A percentile compares a stretch with the other conserved stretches of the same genome.
phyloP scores from a whole-genome alignment of 64 coral and sea anemone genomes.

The Stichodactyla helianthus region DNA sequence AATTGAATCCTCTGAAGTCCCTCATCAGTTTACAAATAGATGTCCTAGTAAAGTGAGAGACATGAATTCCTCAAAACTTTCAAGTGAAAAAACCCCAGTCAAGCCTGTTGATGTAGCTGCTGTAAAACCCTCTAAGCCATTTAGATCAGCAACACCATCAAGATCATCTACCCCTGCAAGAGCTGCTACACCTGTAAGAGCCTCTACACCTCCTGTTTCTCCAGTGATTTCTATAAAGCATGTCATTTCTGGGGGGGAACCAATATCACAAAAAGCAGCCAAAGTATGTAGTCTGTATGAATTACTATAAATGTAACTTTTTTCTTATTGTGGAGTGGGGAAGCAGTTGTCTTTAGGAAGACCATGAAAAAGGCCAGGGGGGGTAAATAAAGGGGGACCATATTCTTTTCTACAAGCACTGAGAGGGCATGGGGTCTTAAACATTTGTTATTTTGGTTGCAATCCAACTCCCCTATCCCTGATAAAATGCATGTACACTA shows the following conservation, averaged over 20 bases:
- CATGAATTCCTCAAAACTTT: background rate
- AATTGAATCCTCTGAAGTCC: background rate
- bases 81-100: background rate
- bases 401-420: too few relatives aligned
- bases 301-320: too few relatives aligned
- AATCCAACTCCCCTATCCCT: too few relatives aligned
- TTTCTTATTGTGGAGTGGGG: too few relatives aligned
- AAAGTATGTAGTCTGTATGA: conserved; percentile 8
- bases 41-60: background rate
- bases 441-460: too few relatives aligned
- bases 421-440: too few relatives aligned
- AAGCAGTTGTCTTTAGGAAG: too few relatives aligned
- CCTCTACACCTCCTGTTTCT: conserved; percentile 13
- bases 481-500: too few relatives aligned
- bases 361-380: too few relatives aligned
- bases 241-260: conserved; percentile 35
- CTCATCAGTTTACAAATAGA: background rate
- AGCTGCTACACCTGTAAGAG: background rate
- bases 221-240: conserved; percentile 19
- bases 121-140: background rate
- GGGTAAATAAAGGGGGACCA: too few relatives aligned
- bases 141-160: background rate
- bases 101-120: background rate
- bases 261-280: conserved; percentile 36
- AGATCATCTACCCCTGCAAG: too few relatives aligned